Evolutionary conservation across 2,888 invertebrate genomes (phyloP), one percentile per base, ranked within the genome.

Genomic region (Tenodera sinensis): DNA sequence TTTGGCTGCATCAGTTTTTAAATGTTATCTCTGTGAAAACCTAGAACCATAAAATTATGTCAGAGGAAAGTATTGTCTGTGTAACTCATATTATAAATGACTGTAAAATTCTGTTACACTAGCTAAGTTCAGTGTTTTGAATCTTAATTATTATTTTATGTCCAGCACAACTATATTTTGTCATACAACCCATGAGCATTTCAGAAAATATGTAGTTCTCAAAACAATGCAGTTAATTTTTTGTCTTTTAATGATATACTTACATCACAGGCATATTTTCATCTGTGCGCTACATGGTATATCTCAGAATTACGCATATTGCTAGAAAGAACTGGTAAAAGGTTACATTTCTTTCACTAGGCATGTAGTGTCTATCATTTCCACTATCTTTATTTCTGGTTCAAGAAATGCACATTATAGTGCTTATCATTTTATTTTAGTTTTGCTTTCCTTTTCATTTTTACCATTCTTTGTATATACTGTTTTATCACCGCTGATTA

Each of bases 1-100:
- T 84, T 84, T 88, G 88, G 88, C 88, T 84, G 84, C 88, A 88
- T 88, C 71, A 84, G 81, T 88, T 88, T 88, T 84, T 84, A 83
- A 85, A 85, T 34, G 30, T 85, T 30, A 30, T 82, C 28, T 87
- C 25, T 84, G 34, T 84, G 34, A 28, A 84, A 30, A 28, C 28
- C 28, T 71, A 81, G 81, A 14, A 82, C 83, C 84, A 85, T 85
- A 85, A n/a, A 81, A 34, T 30, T 88, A 85, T 88, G 34, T 88
- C 88, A 81, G 30, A 84, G 71, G 88, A 85, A 82, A 84, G 30
- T 84, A 84, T 84, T 84, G 54, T 88, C 12, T 88, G 27, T 83
- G 28, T 47, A 88, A 47, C 42, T 88, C 54, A 71, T 3, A 71
- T 71, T 71, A 71, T 71, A 25, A 71, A 71, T 71, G 54, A 20